These are phyloP conservation scores for Oxyruncus cristatus DNA, from an alignment of 2,113 vertebrate species.

Conservation along the genomic window DNA sequence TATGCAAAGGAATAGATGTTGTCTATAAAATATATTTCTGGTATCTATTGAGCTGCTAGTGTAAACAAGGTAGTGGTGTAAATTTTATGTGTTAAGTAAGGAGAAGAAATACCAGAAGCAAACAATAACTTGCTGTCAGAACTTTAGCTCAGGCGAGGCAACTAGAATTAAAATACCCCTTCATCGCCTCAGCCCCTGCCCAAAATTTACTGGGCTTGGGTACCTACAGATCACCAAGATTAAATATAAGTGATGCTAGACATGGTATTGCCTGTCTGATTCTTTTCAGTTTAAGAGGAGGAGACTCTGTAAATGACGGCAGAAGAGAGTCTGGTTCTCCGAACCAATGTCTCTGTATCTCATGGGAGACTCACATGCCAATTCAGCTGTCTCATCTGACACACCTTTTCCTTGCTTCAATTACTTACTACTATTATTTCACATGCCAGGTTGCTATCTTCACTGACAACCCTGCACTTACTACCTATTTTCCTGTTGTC, in stretches of 20 bases:
- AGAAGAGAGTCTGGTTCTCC: neutral
- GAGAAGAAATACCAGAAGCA: neutral
- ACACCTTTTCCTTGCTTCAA: neutral
- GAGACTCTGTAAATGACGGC: neutral
- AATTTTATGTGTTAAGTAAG: neutral
- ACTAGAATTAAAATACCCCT: neutral
- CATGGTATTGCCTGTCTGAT: neutral
- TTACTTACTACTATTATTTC: neutral
- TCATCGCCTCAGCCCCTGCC: neutral
- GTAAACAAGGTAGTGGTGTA: neutral
- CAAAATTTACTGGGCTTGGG: neutral
- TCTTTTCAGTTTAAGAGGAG: neutral
- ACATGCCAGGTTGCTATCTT: neutral
- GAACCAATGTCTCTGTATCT: neutral
- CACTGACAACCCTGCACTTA: neutral
- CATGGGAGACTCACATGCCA: neutral
- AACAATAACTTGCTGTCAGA: neutral
- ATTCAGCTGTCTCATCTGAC: constrained; percentile 24
- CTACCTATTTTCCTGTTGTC: neutral
- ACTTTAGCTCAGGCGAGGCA: neutral
- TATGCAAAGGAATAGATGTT: neutral
- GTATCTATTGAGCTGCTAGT: neutral
- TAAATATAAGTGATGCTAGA: neutral
- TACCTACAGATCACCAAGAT: neutral
- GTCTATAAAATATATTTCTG: neutral